Percentiles rank a stretch among this genome's conserved stretches.
phyloP scores from a whole-genome alignment of 2,888 invertebrate species.

The Macrosoma leucophasiata region DNA sequence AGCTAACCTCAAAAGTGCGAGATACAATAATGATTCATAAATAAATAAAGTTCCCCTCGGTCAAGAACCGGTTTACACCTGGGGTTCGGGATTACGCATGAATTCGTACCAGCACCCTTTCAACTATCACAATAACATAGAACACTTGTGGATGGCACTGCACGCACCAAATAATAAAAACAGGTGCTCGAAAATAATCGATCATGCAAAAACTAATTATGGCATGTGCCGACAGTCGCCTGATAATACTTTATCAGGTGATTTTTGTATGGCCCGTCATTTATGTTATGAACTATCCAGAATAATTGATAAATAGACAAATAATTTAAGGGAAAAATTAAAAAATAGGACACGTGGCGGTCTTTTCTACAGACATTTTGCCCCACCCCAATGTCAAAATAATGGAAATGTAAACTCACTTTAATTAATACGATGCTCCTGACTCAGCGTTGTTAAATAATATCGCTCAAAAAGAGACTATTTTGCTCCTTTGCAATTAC shows the following conservation, averaged over 20 bases:
- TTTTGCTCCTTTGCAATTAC: slow-evolving; percentile 40
- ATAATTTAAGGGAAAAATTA: slow-evolving; percentile 34
- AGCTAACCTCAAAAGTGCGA: no score
- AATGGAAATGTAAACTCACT: slow-evolving; percentile 48
- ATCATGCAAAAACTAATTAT: slow-evolving; percentile 45
- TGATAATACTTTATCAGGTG: no score
- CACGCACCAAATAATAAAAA: no score
- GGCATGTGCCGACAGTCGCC: slow-evolving; percentile 16
- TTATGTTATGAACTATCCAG: slow-evolving; percentile 12
- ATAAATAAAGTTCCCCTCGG: no score
- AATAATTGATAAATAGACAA: slow-evolving; percentile 11
- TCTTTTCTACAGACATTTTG: slow-evolving; percentile 60
- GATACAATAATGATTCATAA: no score
- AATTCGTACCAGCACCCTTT: no score
- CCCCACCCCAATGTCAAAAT: slow-evolving; percentile 70
- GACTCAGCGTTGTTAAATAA: slow-evolving; percentile 45
- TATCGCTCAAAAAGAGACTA: slow-evolving; percentile 38
- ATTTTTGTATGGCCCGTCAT: no score
- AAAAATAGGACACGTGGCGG: slow-evolving; percentile 71
- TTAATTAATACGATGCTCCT: slow-evolving; percentile 38
- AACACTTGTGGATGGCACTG: no score
- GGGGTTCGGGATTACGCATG: no score
- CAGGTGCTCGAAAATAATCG: slow-evolving; percentile 46
- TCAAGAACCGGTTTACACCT: no score
- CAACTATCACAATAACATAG: no score